A percentile compares a stretch with the other conserved stretches of the same genome.
Evolutionary conservation across 2,797 vertebrate genomes (phyloP).

Genomic region (Pogonophryne albipinna): DNA sequence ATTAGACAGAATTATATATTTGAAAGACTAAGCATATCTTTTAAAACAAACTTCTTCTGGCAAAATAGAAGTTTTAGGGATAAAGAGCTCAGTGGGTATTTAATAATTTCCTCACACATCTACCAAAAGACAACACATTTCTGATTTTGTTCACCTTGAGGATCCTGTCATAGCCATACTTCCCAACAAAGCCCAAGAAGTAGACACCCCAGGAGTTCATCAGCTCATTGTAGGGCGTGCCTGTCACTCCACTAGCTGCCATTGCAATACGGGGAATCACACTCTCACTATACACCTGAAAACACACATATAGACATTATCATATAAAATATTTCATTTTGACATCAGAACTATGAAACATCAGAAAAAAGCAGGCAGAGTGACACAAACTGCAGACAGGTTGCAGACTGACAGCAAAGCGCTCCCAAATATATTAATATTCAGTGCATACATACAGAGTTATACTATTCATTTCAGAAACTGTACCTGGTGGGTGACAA

Average conservation of each 20-base stretch:
- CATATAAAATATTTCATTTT: conserved; percentile 4
- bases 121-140: background rate
- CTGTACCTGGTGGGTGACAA: conserved; percentile 84
- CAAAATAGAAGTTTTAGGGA: background rate
- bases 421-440: conserved; percentile 4
- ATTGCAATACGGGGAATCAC: conserved; percentile 85
- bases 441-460: background rate
- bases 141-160: conserved; percentile 75
- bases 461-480: background rate
- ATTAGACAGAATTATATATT: background rate
- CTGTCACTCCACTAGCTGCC: conserved; percentile 84
- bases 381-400: conserved; percentile 8
- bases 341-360: background rate
- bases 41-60: background rate
- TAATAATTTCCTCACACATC: conserved; percentile 10
- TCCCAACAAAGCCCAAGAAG: conserved; percentile 85
- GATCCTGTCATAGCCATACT: conserved; percentile 86
- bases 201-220: conserved; percentile 88
- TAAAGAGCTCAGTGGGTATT: background rate
- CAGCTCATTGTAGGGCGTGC: conserved; percentile 85
- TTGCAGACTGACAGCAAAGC: background rate
- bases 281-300: conserved; percentile 84
- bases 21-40: background rate
- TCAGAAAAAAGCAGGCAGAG: conserved; percentile 11
- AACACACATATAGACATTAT: conserved; percentile 27